Evolutionary conservation across 2,888 invertebrate genomes (phyloP).

Genomic region (Gymnoscelis rufifasciata): DNA sequence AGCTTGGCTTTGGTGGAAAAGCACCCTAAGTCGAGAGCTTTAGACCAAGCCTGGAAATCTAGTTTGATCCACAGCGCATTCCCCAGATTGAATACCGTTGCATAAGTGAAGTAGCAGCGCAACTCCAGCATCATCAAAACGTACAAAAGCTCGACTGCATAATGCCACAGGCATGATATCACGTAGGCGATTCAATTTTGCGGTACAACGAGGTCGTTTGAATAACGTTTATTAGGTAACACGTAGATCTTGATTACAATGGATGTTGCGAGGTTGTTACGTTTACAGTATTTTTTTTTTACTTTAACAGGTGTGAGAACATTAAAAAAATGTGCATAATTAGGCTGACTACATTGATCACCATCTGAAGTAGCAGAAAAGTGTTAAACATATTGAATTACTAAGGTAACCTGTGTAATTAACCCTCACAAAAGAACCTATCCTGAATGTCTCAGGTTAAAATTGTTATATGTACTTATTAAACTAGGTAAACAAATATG

Average conservation of each 20-base stretch:
- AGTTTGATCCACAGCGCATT: not conserved
- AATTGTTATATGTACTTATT: too few species aligned
- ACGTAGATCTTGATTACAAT: conserved; percentile 47
- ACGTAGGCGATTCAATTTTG: conserved; percentile 49
- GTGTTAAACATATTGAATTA: too few species aligned
- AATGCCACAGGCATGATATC: conserved; percentile 30
- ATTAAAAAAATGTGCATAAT: not conserved
- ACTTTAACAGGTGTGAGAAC: not conserved
- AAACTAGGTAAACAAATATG: too few species aligned
- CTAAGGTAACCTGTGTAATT: too few species aligned
- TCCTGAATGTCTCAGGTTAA: too few species aligned
- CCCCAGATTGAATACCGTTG: not conserved
- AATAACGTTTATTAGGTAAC: conserved; percentile 42
- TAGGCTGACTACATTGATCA: too few species aligned
- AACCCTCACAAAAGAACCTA: too few species aligned
- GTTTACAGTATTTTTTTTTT: conserved; percentile 36
- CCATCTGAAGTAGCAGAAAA: too few species aligned
- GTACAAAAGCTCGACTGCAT: conserved; percentile 17
- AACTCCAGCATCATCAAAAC: conserved; percentile 16
- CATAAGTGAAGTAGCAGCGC: not conserved
- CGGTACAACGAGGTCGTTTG: conserved; percentile 44
- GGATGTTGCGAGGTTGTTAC: conserved; percentile 38
- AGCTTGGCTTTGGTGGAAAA: too few species aligned
- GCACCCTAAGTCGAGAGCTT: too few species aligned
- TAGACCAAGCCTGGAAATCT: not conserved